These are phyloP conservation scores for Mimachlamys varia DNA, from an alignment of 2,888 invertebrate species.

Conservation along the genomic window DNA sequence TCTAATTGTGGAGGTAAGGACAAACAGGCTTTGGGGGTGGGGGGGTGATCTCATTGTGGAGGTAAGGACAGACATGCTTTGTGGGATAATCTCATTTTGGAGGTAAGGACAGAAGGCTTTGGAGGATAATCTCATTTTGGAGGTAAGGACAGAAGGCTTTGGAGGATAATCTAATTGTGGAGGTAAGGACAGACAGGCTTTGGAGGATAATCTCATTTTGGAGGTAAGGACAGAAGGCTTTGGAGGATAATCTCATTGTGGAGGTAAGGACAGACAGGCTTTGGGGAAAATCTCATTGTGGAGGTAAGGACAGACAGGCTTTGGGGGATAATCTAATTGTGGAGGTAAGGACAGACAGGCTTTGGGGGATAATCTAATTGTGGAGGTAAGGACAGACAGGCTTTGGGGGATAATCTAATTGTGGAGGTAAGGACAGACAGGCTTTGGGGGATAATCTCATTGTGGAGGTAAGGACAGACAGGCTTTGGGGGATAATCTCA, in stretches of 20 bases:
- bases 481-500: constrained; percentile 53
- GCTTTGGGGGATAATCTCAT: constrained; percentile 54
- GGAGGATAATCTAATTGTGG: constrained; percentile 53
- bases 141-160: constrained; percentile 39
- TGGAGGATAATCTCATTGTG: constrained; percentile 52
- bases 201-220: constrained; percentile 52
- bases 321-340: constrained; percentile 53
- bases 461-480: too few species aligned
- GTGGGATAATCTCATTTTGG: constrained; percentile 55
- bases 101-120: constrained; percentile 39
- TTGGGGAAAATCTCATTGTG: constrained; percentile 53
- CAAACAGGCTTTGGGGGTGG: constrained; percentile 40
- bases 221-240: constrained; percentile 40
- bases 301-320: constrained; percentile 39
- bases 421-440: neutral
- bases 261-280: constrained; percentile 39
- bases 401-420: constrained; percentile 55
- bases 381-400: neutral
- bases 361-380: constrained; percentile 53
- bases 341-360: constrained; percentile 39
- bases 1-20: too few species aligned
- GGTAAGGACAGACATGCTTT: constrained; percentile 38
- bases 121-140: constrained; percentile 53
- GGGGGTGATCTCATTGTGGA: too few species aligned
- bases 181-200: constrained; percentile 39